A percentile compares a stretch with the other conserved stretches of the same genome.
Conservation (phyloP, 2,797 vertebrate genomes). For the Menidia menidia region DNA sequence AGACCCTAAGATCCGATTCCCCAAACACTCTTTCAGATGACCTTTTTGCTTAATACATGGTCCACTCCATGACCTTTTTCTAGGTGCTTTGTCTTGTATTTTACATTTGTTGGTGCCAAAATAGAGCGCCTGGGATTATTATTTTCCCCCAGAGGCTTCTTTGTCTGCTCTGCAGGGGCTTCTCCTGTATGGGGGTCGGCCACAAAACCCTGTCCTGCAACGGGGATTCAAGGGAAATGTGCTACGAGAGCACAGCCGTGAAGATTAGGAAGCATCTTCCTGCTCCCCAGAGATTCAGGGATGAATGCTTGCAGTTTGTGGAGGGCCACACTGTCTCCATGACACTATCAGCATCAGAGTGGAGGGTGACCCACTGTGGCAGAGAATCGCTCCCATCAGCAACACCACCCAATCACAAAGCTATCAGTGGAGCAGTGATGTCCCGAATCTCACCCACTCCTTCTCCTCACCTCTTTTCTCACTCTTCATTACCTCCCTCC, state of each 20-base stretch:
- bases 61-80: conserved; percentile 12
- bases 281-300: conserved; percentile 62
- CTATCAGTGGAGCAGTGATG: conserved; percentile 67
- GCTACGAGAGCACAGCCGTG: conserved; percentile 41
- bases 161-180: conserved; percentile 44
- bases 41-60: conserved; percentile 39
- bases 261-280: conserved; percentile 72
- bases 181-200: conserved; percentile 29
- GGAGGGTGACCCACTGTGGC: conserved; percentile 69
- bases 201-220: conserved; percentile 55
- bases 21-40: conserved; percentile 39
- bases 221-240: conserved; percentile 58
- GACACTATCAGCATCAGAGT: conserved; percentile 69
- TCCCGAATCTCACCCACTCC: conserved; percentile 56
- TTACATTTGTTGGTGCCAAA: conserved; percentile 45
- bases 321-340: conserved; percentile 62
- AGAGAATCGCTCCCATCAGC: conserved; percentile 76
- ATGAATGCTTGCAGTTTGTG: conserved; percentile 67
- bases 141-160: conserved; percentile 36
- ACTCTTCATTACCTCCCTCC: conserved; percentile 66
- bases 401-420: conserved; percentile 79
- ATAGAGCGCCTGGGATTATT: conserved; percentile 28
- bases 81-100: conserved; percentile 22
- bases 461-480: conserved; percentile 18
- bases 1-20: conserved; percentile 29